Conservation (phyloP, 1,140 invertebrate genomes). For the Heterodera carotae region DNA sequence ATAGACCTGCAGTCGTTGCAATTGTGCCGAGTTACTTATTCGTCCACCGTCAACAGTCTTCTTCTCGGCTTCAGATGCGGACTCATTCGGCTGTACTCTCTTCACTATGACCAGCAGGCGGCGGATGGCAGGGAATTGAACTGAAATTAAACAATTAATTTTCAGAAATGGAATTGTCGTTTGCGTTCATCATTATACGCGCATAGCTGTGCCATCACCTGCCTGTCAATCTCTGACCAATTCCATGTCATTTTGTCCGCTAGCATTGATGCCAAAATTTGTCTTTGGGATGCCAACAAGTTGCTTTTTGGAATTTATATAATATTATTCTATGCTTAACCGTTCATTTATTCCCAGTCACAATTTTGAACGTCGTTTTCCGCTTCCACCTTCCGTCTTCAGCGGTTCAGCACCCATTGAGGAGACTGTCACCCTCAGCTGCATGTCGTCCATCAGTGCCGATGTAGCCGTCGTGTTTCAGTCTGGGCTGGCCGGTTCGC, state of each 20-base stretch:
- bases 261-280: slow-evolving; percentile 45
- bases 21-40: slow-evolving; percentile 41
- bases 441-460: slow-evolving; percentile 39
- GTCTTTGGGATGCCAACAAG: slow-evolving; percentile 51
- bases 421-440: slow-evolving; percentile 52
- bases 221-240: slow-evolving; percentile 44
- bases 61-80: slow-evolving; percentile 52
- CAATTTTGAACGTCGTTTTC: slow-evolving; percentile 20
- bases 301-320: no score
- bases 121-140: neutral
- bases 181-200: slow-evolving; percentile 44
- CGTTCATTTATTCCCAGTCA: neutral
- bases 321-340: slow-evolving; percentile 29
- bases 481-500: slow-evolving; percentile 29
- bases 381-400: slow-evolving; percentile 29
- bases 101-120: slow-evolving; percentile 43
- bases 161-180: slow-evolving; percentile 44
- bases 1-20: slow-evolving; percentile 47
- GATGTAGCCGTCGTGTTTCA: slow-evolving; percentile 50
- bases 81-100: slow-evolving; percentile 48
- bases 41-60: slow-evolving; percentile 37
- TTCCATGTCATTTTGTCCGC: slow-evolving; percentile 54
- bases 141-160: neutral
- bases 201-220: slow-evolving; percentile 42
- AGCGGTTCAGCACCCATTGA: slow-evolving; percentile 9